Evolutionary conservation across 2,113 vertebrate genomes (phyloP).

Genomic region (Protobothrops flavoviridis): DNA sequence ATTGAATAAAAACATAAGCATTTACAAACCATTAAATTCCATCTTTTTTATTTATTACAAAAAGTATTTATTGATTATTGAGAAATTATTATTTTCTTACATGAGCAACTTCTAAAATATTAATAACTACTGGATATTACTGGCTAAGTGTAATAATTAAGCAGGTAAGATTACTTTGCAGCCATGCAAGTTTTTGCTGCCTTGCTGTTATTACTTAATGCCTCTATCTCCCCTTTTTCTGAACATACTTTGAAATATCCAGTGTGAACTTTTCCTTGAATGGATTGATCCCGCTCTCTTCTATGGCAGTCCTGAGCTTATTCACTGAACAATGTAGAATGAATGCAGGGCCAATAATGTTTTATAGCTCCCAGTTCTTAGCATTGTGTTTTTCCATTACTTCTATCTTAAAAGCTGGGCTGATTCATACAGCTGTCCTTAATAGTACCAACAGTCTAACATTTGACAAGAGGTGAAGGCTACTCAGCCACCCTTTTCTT

Average conservation of each 20-base stretch:
- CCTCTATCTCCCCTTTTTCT: neutral
- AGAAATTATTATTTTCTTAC: neutral
- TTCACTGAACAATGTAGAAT: neutral
- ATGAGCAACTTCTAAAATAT: neutral
- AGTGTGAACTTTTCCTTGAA: neutral
- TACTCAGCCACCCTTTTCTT: neutral
- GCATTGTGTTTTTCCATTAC: neutral
- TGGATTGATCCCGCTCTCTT: neutral
- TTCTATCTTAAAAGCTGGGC: neutral
- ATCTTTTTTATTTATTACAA: neutral
- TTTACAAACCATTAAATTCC: neutral
- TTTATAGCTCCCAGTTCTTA: neutral
- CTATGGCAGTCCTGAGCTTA: neutral
- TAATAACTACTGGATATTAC: neutral
- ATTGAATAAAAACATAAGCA: neutral
- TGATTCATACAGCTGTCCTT: neutral
- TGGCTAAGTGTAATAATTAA: neutral
- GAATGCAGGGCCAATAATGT: neutral
- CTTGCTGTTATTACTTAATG: neutral
- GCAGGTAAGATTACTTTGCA: neutral
- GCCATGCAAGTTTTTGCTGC: neutral
- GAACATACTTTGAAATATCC: neutral
- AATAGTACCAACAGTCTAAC: neutral
- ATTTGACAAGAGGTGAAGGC: neutral
- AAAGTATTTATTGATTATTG: neutral